Percentiles rank a stretch among this genome's conserved stretches.
Evolutionary conservation across 1,140 invertebrate species (phyloP).

Genomic region (Tenebrio molitor): DNA sequence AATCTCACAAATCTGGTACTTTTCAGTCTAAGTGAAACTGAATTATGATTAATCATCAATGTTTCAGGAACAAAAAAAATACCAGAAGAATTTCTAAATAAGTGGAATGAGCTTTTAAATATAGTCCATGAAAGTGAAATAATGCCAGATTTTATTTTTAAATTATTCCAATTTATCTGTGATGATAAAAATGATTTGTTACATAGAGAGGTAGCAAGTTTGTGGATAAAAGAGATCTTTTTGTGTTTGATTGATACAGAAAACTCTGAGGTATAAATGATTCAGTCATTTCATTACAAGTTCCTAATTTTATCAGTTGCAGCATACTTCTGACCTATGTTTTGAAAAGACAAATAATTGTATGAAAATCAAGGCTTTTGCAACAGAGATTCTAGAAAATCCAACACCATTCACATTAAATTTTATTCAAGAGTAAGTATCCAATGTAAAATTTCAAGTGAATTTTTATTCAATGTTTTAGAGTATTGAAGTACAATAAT

Average conservation of each 20-base stretch:
- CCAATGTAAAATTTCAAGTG: slow-evolving; percentile 42
- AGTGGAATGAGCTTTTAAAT: slow-evolving; percentile 54
- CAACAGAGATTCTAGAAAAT: slow-evolving; percentile 23
- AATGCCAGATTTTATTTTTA: slow-evolving; percentile 45
- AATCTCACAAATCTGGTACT: neutral
- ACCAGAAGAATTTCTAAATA: slow-evolving; percentile 43
- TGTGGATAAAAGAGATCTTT: slow-evolving; percentile 56
- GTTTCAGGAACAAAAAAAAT: slow-evolving; percentile 42
- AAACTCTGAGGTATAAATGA: neutral
- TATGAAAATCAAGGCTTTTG: slow-evolving; percentile 39
- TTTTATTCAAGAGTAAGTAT: slow-evolving; percentile 29
- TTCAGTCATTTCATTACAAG: too few species aligned
- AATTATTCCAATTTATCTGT: slow-evolving; percentile 47
- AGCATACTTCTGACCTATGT: too few species aligned
- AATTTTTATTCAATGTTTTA: slow-evolving; percentile 44
- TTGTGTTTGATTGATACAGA: slow-evolving; percentile 11
- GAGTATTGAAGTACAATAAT: slow-evolving; percentile 45
- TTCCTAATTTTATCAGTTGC: too few species aligned
- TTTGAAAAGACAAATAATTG: slow-evolving; percentile 11
- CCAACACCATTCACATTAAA: slow-evolving; percentile 18
- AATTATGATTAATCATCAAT: slow-evolving; percentile 14
- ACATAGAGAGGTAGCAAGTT: slow-evolving; percentile 49
- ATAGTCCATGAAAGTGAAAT: slow-evolving; percentile 48
- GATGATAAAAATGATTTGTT: slow-evolving; percentile 21
- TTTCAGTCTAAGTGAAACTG: neutral